Evolutionary conservation across 1,140 invertebrate genomes (phyloP).

Genomic region (Mactra quadrangularis): DNA sequence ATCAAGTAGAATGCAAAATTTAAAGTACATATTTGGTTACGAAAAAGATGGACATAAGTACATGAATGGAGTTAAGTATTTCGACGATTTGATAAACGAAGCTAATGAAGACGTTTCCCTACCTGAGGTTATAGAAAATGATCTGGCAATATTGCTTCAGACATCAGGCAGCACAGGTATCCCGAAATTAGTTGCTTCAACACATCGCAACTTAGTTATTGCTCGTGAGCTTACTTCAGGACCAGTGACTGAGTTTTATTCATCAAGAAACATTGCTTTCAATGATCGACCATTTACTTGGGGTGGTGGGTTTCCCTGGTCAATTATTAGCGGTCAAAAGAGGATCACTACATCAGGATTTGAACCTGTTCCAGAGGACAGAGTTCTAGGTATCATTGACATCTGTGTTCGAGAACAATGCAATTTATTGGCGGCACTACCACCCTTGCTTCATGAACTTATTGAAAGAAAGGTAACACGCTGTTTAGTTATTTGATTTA

Average conservation of each 20-base stretch:
- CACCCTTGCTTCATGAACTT: constrained; percentile 3
- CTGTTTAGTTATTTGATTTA: too few species aligned
- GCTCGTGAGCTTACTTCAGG: too few species aligned
- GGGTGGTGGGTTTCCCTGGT: constrained; percentile 27
- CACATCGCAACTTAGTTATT: not conserved
- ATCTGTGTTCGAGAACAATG: not conserved
- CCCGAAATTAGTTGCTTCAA: constrained; percentile 12
- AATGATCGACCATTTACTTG: constrained; percentile 34
- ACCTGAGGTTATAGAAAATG: not conserved
- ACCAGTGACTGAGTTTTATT: not conserved
- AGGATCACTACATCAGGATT: constrained; percentile 33
- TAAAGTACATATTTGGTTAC: constrained; percentile 2
- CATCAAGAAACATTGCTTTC: not conserved
- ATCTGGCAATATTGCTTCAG: not conserved
- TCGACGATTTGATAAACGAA: not conserved
- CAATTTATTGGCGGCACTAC: not conserved
- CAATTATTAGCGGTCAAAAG: constrained; percentile 5
- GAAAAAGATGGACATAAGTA: not conserved
- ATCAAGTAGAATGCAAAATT: not conserved
- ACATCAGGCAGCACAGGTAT: constrained; percentile 38
- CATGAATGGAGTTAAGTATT: not conserved
- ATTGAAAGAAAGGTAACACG: not conserved
- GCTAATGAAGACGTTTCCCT: not conserved
- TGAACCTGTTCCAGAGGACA: not conserved
- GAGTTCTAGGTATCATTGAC: not conserved